Evolutionary conservation across 2,797 vertebrate genomes (phyloP).

Genomic region (Heterohyrax brucei): DNA sequence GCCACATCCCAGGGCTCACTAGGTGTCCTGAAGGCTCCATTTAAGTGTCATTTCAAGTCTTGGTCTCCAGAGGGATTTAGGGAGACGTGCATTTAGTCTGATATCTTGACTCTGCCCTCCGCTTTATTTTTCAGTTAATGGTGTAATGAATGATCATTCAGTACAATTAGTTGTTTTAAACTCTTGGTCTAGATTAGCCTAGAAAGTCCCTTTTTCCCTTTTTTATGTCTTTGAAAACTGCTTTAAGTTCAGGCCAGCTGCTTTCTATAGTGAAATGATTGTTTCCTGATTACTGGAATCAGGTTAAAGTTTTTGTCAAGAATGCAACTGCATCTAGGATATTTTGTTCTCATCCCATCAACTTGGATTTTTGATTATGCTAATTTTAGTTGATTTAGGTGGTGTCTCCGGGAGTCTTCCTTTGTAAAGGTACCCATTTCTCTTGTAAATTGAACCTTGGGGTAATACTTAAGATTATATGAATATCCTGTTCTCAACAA

Average conservation of each 20-base stretch:
- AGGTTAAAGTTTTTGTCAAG: not conserved
- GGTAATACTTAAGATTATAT: slow-evolving; percentile 14
- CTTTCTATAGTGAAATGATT: slow-evolving; percentile 35
- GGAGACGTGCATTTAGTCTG: no score
- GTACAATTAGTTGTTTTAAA: not conserved
- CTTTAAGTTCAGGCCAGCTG: not conserved
- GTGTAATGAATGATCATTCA: slow-evolving; percentile 42
- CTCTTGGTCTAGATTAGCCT: not conserved
- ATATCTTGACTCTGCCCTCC: no score
- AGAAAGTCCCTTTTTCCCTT: not conserved
- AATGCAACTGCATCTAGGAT: not conserved
- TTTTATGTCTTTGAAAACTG: slow-evolving; percentile 32
- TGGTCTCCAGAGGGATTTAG: no score
- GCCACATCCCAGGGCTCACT: no score
- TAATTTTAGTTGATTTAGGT: slow-evolving; percentile 47
- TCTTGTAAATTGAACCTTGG: slow-evolving; percentile 6
- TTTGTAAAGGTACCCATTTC: slow-evolving; percentile 25
- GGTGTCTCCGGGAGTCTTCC: not conserved
- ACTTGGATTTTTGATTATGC: not conserved
- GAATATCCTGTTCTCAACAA: not conserved
- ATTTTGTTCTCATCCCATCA: not conserved
- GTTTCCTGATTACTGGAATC: slow-evolving; percentile 34
- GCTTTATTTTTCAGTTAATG: slow-evolving; percentile 43
- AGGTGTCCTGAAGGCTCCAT: no score
- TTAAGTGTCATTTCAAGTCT: no score